Evolutionary conservation across 2,113 vertebrate species (phyloP).

Genomic region (Barnardius zonarius): DNA sequence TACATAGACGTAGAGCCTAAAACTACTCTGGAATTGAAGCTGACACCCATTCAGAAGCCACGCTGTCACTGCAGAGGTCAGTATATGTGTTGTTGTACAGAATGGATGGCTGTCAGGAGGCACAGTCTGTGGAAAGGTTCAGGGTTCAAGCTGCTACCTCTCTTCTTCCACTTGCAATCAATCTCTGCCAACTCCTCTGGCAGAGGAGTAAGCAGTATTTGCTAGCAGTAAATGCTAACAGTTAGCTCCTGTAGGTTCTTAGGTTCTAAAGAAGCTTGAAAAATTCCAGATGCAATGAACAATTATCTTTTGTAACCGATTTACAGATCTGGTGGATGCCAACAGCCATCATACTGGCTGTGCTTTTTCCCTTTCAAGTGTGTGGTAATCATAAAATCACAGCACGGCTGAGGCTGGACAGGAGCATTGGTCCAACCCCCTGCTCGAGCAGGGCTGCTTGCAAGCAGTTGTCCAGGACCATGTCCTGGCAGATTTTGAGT

Average conservation of each 20-base stretch:
- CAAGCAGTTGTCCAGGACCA: neutral
- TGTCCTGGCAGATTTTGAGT: neutral
- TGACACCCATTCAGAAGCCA: neutral
- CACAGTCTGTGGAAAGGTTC: neutral
- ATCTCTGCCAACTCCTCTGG: neutral
- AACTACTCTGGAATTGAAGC: neutral
- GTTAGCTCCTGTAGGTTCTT: neutral
- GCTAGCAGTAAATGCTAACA: neutral
- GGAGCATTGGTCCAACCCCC: neutral
- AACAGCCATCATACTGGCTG: neutral
- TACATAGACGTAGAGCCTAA: rapidly evolving
- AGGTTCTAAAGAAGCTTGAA: neutral
- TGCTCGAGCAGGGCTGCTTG: neutral
- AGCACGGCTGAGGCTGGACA: neutral
- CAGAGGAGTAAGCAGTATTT: neutral
- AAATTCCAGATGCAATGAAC: neutral
- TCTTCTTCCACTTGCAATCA: neutral
- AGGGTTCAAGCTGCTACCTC: neutral
- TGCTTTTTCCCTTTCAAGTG: neutral
- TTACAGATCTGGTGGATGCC: neutral
- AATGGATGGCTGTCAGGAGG: neutral
- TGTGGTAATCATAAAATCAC: neutral
- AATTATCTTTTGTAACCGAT: neutral
- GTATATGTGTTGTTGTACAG: neutral
- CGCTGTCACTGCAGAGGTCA: neutral